These are phyloP conservation scores for Melanerpes aurifrons DNA, from an alignment of 2,113 vertebrate species.

Conservation along the genomic window DNA sequence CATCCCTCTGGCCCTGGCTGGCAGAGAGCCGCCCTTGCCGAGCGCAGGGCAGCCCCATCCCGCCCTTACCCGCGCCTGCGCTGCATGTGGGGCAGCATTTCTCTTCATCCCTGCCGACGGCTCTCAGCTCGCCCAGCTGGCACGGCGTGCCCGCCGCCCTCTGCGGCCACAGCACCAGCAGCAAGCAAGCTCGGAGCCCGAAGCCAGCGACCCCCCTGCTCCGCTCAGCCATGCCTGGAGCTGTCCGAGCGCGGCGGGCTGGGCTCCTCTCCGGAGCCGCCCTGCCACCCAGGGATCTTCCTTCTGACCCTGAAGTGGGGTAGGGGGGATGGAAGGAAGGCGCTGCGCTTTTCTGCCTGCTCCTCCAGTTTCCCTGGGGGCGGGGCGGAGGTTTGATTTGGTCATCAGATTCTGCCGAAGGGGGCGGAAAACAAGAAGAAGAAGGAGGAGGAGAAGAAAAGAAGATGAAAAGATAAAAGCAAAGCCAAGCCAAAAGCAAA, in stretches of 20 bases:
- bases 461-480: too few species aligned
- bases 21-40: too few species aligned
- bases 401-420: neutral
- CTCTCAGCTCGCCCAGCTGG: neutral
- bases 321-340: too few species aligned
- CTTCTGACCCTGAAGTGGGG: neutral
- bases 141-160: neutral
- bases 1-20: too few species aligned
- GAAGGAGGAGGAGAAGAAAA: too few species aligned
- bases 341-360: neutral
- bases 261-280: neutral
- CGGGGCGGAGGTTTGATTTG: neutral
- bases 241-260: rapidly evolving
- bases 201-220: rapidly evolving
- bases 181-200: neutral
- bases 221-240: neutral
- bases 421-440: too few species aligned
- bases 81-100: slow-evolving; percentile 18
- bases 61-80: neutral
- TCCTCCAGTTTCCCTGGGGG: neutral
- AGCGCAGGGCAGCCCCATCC: neutral
- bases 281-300: neutral
- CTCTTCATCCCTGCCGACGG: rapidly evolving
- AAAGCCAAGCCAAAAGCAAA: too few species aligned
- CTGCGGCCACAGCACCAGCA: neutral